Evolutionary conservation across 2,888 invertebrate genomes (phyloP).

Genomic region (Norana najaformis): DNA sequence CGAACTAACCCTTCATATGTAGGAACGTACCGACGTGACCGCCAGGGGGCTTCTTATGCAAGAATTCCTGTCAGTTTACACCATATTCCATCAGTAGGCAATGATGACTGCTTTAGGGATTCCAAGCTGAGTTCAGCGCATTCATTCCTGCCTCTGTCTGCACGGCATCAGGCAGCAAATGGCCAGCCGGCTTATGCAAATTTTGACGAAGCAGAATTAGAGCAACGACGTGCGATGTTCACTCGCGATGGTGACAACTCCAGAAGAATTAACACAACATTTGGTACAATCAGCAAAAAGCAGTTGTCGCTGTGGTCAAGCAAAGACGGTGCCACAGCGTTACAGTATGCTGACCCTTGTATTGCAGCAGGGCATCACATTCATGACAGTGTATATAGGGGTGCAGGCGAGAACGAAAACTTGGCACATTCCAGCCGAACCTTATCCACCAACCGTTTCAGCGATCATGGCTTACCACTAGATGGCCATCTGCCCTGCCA

Average conservation of each 20-base stretch:
- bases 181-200: conserved; percentile 20
- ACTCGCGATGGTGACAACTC: neutral
- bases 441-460: neutral
- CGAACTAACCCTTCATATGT: conserved; percentile 61
- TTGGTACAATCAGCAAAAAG: conserved; percentile 21
- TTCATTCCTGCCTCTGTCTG: neutral
- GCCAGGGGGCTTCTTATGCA: neutral
- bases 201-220: neutral
- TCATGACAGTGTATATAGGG: neutral
- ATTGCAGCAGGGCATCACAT: neutral
- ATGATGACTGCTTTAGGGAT: conserved; percentile 6
- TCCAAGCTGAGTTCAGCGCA: neutral
- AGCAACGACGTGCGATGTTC: neutral
- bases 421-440: conserved; percentile 17
- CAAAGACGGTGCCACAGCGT: neutral
- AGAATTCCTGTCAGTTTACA: neutral
- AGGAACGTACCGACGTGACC: conserved; percentile 46
- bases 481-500: neutral
- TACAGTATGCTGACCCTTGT: neutral
- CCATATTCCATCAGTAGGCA: neutral
- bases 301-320: conserved; percentile 22
- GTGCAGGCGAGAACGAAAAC: neutral
- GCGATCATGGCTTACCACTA: conserved; percentile 8
- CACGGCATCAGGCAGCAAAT: neutral
- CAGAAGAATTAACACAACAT: neutral